Percentiles rank a stretch among this genome's conserved stretches.
phyloP scores from a whole-genome alignment of 1,140 invertebrate species.

The Caerostris darwini region DNA sequence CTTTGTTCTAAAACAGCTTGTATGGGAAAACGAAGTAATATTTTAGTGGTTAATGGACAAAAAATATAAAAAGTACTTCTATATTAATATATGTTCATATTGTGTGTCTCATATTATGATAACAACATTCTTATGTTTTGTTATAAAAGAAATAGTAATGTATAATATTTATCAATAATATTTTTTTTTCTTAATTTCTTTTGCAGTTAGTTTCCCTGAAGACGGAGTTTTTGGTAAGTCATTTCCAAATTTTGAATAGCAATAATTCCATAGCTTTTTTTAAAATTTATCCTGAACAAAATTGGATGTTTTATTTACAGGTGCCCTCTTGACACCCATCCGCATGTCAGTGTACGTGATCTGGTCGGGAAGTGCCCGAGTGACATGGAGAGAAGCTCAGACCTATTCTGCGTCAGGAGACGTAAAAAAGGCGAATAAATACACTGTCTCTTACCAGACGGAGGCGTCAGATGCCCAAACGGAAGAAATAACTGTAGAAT shows the following conservation, averaged over 20 bases:
- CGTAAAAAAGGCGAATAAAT: background rate
- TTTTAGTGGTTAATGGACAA: no score
- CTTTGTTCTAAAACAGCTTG: no score
- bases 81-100: no score
- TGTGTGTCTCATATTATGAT: no score
- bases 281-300: no score
- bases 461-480: background rate
- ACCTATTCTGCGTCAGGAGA: background rate
- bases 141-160: no score
- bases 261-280: background rate
- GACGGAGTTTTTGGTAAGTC: background rate
- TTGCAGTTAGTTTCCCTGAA: background rate
- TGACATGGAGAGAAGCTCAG: slow-evolving; percentile 37
- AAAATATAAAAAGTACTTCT: no score
- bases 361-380: slow-evolving; percentile 32
- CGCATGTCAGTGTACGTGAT: slow-evolving; percentile 29
- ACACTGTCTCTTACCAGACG: background rate
- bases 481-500: background rate
- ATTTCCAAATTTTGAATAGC: background rate
- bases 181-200: background rate
- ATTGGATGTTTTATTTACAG: background rate
- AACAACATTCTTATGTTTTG: no score
- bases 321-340: slow-evolving; percentile 64
- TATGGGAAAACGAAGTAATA: no score
- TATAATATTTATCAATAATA: background rate